A percentile compares a stretch with the other conserved stretches of the same genome.
Evolutionary conservation across 2,113 vertebrate genomes (phyloP).

Genomic region (Melanerpes aurifrons): DNA sequence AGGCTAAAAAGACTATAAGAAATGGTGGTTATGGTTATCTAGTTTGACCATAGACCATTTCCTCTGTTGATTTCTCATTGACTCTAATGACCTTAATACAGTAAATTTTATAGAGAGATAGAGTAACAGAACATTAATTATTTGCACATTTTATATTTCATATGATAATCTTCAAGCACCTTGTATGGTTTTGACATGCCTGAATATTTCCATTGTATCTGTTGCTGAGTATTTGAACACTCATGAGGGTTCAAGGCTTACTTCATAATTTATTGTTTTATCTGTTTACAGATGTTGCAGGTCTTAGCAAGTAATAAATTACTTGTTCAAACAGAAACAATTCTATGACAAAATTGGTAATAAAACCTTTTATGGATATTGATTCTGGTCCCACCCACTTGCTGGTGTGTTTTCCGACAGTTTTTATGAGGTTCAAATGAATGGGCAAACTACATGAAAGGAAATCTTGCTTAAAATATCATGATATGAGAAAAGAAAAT

Average conservation of each 20-base stretch:
- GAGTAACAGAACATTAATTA: background rate
- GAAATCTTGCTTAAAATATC: background rate
- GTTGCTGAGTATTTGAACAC: background rate
- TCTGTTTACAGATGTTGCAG: background rate
- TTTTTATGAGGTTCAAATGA: background rate
- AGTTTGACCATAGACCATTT: conserved; percentile 35
- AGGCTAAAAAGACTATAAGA: conserved; percentile 57
- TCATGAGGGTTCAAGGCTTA: background rate
- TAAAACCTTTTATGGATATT: background rate
- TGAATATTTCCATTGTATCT: background rate
- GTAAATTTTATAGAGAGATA: conserved; percentile 22
- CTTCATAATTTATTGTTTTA: background rate
- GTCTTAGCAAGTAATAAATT: background rate
- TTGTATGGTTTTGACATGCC: background rate
- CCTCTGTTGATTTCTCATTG: conserved; percentile 29
- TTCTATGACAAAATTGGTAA: background rate
- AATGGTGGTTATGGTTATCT: conserved; percentile 30
- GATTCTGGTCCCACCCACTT: background rate
- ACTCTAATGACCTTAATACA: conserved; percentile 26
- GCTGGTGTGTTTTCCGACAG: background rate
- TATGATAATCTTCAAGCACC: background rate
- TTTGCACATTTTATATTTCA: conserved; percentile 15
- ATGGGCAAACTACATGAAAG: background rate
- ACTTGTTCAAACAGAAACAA: background rate
- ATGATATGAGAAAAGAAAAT: background rate